Base-by-base conservation (phyloP, 2,888 invertebrate species). In the Malthinus flaveolus region DNA sequence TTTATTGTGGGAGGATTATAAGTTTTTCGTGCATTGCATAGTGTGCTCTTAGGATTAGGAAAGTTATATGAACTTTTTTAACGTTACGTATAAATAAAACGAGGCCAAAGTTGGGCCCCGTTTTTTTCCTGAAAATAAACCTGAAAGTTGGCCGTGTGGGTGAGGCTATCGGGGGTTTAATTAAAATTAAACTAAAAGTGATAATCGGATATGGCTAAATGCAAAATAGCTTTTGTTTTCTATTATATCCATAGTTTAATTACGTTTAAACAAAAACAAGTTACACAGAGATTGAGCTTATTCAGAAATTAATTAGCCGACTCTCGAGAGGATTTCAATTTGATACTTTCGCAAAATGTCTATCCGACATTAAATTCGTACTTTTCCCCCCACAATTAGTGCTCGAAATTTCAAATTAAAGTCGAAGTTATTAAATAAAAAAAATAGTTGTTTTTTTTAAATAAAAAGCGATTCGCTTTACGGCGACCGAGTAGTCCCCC, bases 221-320 rank as follows among this genome's bases (percentile, higher is more conserved):
- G 53, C 23, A 23, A 23, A 49, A 54, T 56, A 56, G 59, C 47
- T 54, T 61, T 61, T 57, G 61, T 54, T 50, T 57, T 52, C 49
- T 11, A 34, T 42, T 39, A 50, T 44, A 53, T 57, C 54, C 48
- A 61, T 56, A 61, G 62, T 62, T 65, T 61, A 62, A 64, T 62
- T 61, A 60, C 56, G 60, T 56, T 59, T 57, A 57, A 56, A 56
- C 53, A 56, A 65, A 66, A 58, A 60, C 56, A 59, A 55, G 56
- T 62, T 62, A 64, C 64, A 66, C 62, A 57, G 65, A 49, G 60
- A 64, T 56, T 59, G 62, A 64, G 55, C 56, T 59, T 54, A 64
- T 66, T 66, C 64, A 64, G 59, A 61, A 64, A 62, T 66, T 66
- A 66, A 66, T 66, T 66, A 66, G 62, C 65, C 59, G 56, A 62